Conservation (phyloP, 2,888 invertebrate species). For the Stratiomys singularior region DNA sequence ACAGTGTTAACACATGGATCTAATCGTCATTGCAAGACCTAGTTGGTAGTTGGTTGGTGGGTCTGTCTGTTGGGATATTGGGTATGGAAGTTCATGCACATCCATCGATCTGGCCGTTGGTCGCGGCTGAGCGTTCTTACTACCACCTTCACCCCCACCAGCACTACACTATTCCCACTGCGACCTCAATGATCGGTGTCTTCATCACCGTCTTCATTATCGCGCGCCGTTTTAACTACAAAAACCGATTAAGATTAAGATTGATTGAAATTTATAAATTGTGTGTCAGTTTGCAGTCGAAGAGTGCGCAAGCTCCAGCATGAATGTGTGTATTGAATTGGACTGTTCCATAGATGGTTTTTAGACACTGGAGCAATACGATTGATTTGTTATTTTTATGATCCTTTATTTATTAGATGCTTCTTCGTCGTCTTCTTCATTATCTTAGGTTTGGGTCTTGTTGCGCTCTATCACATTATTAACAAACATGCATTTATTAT, state of each 20-base stretch:
- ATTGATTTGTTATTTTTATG: background rate
- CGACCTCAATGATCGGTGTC: background rate
- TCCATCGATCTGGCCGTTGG: too few relatives aligned
- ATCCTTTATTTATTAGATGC: background rate
- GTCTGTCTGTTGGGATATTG: too few relatives aligned
- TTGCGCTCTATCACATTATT: background rate
- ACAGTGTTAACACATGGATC: background rate
- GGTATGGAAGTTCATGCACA: too few relatives aligned
- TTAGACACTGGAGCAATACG: background rate
- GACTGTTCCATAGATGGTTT: background rate
- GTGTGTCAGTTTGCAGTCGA: slow-evolving; percentile 25
- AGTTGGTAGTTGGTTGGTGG: too few relatives aligned
- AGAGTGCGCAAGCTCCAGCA: background rate
- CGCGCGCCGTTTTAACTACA: slow-evolving; percentile 23
- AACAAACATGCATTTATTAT: too few relatives aligned
- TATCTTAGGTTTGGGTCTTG: too few relatives aligned
- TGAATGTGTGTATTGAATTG: background rate
- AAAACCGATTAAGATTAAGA: slow-evolving; percentile 38
- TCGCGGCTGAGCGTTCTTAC: background rate
- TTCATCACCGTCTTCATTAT: slow-evolving; percentile 7
- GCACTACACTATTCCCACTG: background rate
- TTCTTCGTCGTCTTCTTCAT: too few relatives aligned
- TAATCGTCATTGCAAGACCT: background rate
- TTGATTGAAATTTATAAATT: slow-evolving; percentile 35
- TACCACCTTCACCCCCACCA: background rate